phyloP scores from a whole-genome alignment of 2,113 vertebrate species.

The Riparia riparia region DNA sequence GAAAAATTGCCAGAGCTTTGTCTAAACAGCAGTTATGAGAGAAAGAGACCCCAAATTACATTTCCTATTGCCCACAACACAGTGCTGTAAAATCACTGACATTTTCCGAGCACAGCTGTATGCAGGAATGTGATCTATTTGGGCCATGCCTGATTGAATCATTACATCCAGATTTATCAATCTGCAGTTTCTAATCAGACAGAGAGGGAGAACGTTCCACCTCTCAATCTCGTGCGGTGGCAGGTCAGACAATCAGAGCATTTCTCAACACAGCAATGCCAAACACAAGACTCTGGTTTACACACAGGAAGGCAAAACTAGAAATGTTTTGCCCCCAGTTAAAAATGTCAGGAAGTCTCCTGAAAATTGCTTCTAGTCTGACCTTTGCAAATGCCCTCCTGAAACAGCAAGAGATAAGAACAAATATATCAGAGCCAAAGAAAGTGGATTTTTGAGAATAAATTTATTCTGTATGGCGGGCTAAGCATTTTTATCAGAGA shows the following conservation, averaged over 20 bases:
- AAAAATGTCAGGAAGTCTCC: not conserved
- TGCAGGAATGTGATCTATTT: not conserved
- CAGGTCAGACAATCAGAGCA: conserved; percentile 35
- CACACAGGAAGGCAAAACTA: not conserved
- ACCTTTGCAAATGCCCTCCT: conserved; percentile 9
- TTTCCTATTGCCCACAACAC: not conserved
- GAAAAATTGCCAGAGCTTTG: conserved; percentile 12
- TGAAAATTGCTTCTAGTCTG: not conserved
- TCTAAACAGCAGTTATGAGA: not conserved
- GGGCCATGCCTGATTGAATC: not conserved
- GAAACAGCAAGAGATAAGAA: not conserved
- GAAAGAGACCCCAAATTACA: not conserved
- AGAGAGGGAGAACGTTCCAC: not conserved
- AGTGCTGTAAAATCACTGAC: not conserved
- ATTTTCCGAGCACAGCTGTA: not conserved
- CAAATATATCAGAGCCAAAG: not conserved
- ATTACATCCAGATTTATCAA: conserved; percentile 34
- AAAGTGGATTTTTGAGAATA: not conserved
- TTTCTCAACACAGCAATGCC: not conserved
- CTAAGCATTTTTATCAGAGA: not conserved
- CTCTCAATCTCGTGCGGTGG: conserved; percentile 6
- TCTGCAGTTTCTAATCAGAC: conserved; percentile 36
- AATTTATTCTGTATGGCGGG: not conserved
- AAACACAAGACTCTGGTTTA: not conserved
- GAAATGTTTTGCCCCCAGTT: not conserved